Conservation (phyloP, 2,888 invertebrate species). For the Peribatodes rhomboidaria region DNA sequence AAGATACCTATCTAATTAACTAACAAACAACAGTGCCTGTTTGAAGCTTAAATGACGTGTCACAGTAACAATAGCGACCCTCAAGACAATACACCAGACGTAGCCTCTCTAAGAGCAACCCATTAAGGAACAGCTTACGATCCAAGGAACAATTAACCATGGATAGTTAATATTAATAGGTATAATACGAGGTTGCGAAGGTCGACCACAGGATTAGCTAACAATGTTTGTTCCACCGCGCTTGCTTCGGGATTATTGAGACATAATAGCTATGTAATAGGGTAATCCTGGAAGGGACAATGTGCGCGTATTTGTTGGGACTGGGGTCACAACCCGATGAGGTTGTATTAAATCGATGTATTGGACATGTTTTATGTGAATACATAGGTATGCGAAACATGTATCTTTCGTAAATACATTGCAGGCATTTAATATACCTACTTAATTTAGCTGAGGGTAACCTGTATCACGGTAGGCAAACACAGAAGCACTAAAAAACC, state of each 20-base stretch:
- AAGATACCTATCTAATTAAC: no score
- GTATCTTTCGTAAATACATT: no score
- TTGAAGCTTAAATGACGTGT: neutral
- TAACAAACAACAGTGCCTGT: neutral
- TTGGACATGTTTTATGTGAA: no score
- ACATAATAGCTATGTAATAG: constrained; percentile 25
- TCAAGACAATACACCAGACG: neutral
- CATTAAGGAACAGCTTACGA: neutral
- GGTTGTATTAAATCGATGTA: constrained; percentile 5
- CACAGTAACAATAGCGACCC: neutral
- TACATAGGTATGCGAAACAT: no score
- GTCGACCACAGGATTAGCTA: constrained; percentile 6
- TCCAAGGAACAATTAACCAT: constrained; percentile 4
- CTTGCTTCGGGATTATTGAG: constrained; percentile 21
- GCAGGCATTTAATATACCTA: no score
- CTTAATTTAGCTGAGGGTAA: no score
- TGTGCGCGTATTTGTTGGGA: constrained; percentile 15
- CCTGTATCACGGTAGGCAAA: no score
- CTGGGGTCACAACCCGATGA: constrained; percentile 8
- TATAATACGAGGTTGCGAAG: constrained; percentile 6
- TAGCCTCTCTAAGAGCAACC: neutral
- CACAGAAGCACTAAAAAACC: no score
- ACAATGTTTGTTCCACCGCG: constrained; percentile 18
- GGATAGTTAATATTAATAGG: constrained; percentile 13
- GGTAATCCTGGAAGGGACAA: constrained; percentile 26